Evolutionary conservation across 2,797 vertebrate genomes (phyloP).

Genomic region (Ataeniobius toweri): DNA sequence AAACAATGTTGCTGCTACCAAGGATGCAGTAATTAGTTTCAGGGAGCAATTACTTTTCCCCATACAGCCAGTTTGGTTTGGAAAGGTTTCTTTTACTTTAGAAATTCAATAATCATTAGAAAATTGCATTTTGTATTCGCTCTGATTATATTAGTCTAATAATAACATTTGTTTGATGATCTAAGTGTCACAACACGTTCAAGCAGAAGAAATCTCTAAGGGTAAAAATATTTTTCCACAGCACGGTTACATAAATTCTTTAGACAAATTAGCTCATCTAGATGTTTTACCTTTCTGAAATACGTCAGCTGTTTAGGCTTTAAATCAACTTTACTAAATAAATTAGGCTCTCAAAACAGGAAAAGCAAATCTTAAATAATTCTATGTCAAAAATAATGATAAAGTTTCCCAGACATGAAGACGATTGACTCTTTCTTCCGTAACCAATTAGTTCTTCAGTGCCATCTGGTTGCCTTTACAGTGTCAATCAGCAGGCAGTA

Average conservation of each 20-base stretch:
- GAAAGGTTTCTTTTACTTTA: not conserved
- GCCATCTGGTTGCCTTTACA: slow-evolving; percentile 67
- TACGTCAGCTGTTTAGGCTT: slow-evolving; percentile 25
- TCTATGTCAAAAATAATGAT: slow-evolving; percentile 58
- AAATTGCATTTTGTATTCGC: not conserved
- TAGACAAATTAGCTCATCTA: slow-evolving; percentile 6
- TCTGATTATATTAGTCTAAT: not conserved
- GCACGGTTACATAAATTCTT: not conserved
- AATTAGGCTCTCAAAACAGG: slow-evolving; percentile 61
- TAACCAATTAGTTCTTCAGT: slow-evolving; percentile 67
- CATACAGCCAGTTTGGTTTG: not conserved
- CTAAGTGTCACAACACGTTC: not conserved
- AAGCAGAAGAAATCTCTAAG: not conserved
- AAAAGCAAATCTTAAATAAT: slow-evolving; percentile 52
- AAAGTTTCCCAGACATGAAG: slow-evolving; percentile 54
- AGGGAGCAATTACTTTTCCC: not conserved
- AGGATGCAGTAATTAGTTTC: not conserved
- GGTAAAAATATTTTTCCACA: not conserved
- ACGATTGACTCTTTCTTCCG: slow-evolving; percentile 65
- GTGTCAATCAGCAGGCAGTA: slow-evolving; percentile 75
- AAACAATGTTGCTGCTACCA: not conserved
- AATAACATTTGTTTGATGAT: not conserved
- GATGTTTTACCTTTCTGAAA: slow-evolving; percentile 20
- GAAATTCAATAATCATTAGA: not conserved
- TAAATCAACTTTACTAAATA: slow-evolving; percentile 36